Evolutionary conservation across 2,113 vertebrate genomes (phyloP).

Genomic region (Periophthalmodon schlosseri): DNA sequence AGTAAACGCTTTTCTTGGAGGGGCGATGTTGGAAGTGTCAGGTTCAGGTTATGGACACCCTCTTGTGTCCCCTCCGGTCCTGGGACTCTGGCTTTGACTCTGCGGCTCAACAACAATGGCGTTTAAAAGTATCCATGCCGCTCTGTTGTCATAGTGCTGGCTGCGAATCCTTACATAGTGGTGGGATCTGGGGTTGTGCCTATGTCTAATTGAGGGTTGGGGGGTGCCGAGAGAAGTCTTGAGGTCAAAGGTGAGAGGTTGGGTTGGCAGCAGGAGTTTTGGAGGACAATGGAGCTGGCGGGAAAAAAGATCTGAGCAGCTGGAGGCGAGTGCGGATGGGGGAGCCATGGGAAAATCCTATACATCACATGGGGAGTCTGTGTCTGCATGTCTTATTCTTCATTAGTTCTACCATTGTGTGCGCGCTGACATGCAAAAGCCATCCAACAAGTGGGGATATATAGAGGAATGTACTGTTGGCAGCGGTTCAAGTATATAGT

Average conservation of each 20-base stretch:
- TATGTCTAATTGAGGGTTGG: conserved; percentile 40
- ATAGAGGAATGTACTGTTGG: conserved; percentile 27
- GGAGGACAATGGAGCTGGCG: conserved; percentile 55
- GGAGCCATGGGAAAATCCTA: conserved; percentile 65
- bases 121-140: conserved; percentile 57
- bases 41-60: conserved; percentile 45
- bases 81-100: conserved; percentile 34
- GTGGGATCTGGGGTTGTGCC: conserved; percentile 25
- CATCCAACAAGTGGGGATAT: conserved; percentile 48
- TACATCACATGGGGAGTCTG: conserved; percentile 44
- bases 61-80: conserved; percentile 14
- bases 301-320: conserved; percentile 62
- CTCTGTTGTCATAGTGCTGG: conserved; percentile 63
- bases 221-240: conserved; percentile 46
- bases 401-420: conserved; percentile 65
- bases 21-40: conserved; percentile 41
- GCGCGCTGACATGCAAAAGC: conserved; percentile 38
- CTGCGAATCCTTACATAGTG: conserved; percentile 42
- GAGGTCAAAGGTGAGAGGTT: conserved; percentile 72
- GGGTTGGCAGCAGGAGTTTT: conserved; percentile 55
- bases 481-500: conserved; percentile 47
- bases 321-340: conserved; percentile 42
- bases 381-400: conserved; percentile 51
- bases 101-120: conserved; percentile 44
- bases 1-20: conserved; percentile 3